These are phyloP conservation scores for Larimichthys polyactis DNA, from an alignment of 2,113 vertebrate species.

Conservation along the genomic window DNA sequence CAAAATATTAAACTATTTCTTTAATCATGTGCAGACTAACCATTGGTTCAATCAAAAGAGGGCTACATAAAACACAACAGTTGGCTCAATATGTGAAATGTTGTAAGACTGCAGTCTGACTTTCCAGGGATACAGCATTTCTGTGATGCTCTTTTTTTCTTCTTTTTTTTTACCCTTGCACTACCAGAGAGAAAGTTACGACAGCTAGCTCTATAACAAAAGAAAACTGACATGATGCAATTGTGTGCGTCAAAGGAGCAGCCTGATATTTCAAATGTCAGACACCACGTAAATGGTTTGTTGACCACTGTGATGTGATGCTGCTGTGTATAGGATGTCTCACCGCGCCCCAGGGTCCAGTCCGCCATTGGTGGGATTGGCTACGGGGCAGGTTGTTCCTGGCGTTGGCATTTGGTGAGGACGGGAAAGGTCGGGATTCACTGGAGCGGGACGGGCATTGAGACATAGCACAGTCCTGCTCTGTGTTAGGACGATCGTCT, in stretches of 20 bases:
- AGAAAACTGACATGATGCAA: neutral
- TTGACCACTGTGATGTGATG: neutral
- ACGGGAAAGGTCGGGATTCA: slow-evolving; percentile 80
- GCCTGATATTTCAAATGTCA: slow-evolving; percentile 6
- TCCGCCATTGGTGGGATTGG: slow-evolving; percentile 94
- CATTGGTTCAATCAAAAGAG: neutral
- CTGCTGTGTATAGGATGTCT: slow-evolving; percentile 74
- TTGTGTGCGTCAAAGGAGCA: neutral
- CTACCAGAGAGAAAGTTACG: neutral
- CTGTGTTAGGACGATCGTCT: slow-evolving; percentile 89
- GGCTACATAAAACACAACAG: neutral
- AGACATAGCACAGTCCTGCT: slow-evolving; percentile 95
- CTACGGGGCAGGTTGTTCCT: slow-evolving; percentile 83
- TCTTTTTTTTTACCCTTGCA: neutral
- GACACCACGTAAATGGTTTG: neutral
- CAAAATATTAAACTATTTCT: neutral
- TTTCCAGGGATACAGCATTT: neutral
- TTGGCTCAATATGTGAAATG: neutral
- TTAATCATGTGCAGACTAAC: neutral
- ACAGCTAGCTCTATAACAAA: neutral
- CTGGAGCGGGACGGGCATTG: slow-evolving; percentile 89
- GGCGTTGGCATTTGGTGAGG: slow-evolving; percentile 80
- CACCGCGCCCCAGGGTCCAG: slow-evolving; percentile 98
- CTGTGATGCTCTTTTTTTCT: neutral
- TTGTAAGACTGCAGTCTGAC: neutral